Evolutionary conservation across 2,113 vertebrate genomes (phyloP), one percentile per base, ranked within the genome.

Genomic region (Atherinomorus stipes): DNA sequence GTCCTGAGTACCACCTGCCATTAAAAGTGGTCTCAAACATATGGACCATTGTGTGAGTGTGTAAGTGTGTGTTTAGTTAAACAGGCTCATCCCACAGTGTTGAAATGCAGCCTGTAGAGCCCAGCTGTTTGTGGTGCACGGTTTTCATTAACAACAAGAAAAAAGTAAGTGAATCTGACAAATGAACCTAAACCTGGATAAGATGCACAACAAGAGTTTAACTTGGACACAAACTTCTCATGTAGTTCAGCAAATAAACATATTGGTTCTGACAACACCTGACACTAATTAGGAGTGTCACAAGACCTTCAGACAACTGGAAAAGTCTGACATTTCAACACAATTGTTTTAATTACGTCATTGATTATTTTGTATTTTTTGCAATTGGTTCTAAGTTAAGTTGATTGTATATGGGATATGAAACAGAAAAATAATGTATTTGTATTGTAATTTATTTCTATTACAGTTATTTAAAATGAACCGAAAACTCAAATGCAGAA

Each of bases 21-120:
- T 77, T 53, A 60, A 40, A 81, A 11, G 74, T 52, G 83, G 56
- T 76, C 80, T 61, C 68, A 72, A 74, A 81, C 88, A 84, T 91
- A 78, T 84, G 80, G 71, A 16, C 3, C 13, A n/a, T n/a, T n/a
- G 73, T 53, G 47, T 71, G 62, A 81, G 5, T 71, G 44, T 64
- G 52, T 58, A 64, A 52, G 37, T 72, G 63, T 60, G 70, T 47
- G 44, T 70, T 67, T 45, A 45, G 34, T 57, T 69, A 25, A 76
- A 82, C 56, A 50, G 1, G n/a, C 71, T 80, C 59, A 70, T 56
- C 21, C n/a, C 12, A 13, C 60, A 71, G 71, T 81, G 73, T 28
- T 77, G 74, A 86, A 85, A 87, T 86, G 79, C 67, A 76, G 60
- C 82, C 71, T 79, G 78, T 60, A 64, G 81, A 80, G 80, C 38